Percentiles rank a stretch among this genome's conserved stretches.
These are phyloP conservation scores for Lasioglossum albipes DNA, from an alignment of 1,140 invertebrate genomes.

Conservation along the genomic window DNA sequence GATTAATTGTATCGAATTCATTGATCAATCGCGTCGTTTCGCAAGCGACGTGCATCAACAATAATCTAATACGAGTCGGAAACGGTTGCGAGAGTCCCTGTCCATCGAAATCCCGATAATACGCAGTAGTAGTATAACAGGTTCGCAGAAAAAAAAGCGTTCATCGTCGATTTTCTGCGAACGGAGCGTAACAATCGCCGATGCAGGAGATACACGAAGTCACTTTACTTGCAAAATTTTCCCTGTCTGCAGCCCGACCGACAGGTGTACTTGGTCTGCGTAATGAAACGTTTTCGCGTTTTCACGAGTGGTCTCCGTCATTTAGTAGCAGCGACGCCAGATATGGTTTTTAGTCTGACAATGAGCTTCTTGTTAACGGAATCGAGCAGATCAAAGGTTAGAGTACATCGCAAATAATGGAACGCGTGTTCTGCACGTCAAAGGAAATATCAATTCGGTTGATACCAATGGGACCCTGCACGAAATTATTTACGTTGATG, in stretches of 20 bases:
- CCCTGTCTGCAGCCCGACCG: neutral
- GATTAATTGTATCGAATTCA: neutral
- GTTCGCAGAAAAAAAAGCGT: neutral
- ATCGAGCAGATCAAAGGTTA: neutral
- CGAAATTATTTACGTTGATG: no score
- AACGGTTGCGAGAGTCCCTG: neutral
- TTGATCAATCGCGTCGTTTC: neutral
- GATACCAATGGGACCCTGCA: neutral
- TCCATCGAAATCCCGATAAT: neutral
- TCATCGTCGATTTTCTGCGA: neutral
- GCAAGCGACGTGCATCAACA: neutral
- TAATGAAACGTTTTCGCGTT: slow-evolving; percentile 19
- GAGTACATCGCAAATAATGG: neutral
- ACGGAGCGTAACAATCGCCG: neutral
- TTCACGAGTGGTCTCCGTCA: neutral
- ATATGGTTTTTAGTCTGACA: neutral
- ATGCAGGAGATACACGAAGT: neutral
- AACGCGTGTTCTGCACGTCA: neutral
- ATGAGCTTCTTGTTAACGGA: neutral
- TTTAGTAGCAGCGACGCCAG: neutral
- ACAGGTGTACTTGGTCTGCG: neutral
- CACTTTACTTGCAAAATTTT: neutral
- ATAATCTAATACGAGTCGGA: neutral
- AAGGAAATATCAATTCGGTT: neutral
- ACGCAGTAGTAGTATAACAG: neutral